phyloP scores from a whole-genome alignment of 2,888 invertebrate genomes.

The Erebia epiphron region DNA sequence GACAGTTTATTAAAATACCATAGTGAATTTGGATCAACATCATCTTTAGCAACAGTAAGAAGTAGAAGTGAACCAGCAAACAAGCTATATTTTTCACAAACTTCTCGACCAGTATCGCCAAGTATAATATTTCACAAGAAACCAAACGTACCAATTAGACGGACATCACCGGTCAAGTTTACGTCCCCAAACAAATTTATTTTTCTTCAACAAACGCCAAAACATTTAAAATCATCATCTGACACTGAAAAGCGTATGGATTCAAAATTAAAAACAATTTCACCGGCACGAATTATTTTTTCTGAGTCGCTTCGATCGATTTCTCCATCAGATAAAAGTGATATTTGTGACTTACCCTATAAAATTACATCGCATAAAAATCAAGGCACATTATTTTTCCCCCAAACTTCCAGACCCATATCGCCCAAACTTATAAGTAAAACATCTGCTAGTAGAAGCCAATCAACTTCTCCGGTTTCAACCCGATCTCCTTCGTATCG shows the following conservation, averaged over 20 bases:
- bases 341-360: slow-evolving; percentile 34
- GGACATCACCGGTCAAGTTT: slow-evolving; percentile 44
- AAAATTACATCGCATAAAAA: slow-evolving; percentile 49
- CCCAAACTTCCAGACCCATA: slow-evolving; percentile 70
- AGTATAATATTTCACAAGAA: slow-evolving; percentile 63
- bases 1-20: slow-evolving; percentile 70
- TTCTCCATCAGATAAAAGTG: slow-evolving; percentile 51
- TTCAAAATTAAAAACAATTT: slow-evolving; percentile 49
- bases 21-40: slow-evolving; percentile 70
- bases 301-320: slow-evolving; percentile 69
- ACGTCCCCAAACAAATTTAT: slow-evolving; percentile 61
- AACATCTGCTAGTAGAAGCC: slow-evolving; percentile 60
- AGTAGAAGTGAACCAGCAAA: slow-evolving; percentile 85
- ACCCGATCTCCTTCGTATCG: slow-evolving; percentile 86
- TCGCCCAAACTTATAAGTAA: slow-evolving; percentile 64
- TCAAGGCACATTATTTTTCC: slow-evolving; percentile 63
- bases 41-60: slow-evolving; percentile 79
- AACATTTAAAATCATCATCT: slow-evolving; percentile 57
- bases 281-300: slow-evolving; percentile 64
- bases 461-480: slow-evolving; percentile 82
- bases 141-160: slow-evolving; percentile 53
- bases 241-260: slow-evolving; percentile 48
- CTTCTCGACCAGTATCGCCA: slow-evolving; percentile 73
- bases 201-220: slow-evolving; percentile 66
- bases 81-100: slow-evolving; percentile 78